Evolutionary conservation across 2,113 vertebrate species (phyloP), one percentile per base, ranked within the genome.

Genomic region (Ia io): DNA sequence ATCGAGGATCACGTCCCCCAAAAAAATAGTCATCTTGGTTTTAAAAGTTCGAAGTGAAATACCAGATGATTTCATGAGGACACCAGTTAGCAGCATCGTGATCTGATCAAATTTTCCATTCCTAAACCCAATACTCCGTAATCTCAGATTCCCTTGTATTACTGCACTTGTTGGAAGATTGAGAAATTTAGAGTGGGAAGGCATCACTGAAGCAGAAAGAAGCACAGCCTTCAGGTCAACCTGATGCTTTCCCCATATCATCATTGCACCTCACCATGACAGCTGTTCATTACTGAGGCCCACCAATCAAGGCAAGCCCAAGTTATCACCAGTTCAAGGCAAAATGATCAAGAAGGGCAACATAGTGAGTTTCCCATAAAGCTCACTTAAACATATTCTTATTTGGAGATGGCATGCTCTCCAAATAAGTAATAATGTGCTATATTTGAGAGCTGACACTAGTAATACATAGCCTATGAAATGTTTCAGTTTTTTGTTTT

Each of bases 31-130:
- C 42, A 79, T 32, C 28, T 86, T 91, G 22, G 6, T 91, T 82
- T 93, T 67, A 76, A 84, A 74, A 91, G 20, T 87, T 94, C 51
- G 61, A 90, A 85, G 12, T 84, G 53, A 91, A 35, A n/a, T 91
- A 76, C 51, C 42, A 71, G 61, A 25, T 69, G 56, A 79, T 70
- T 20, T 23, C 32, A 40, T 56, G 65, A 80, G 9, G 17, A 53
- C 32, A 65, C 14, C 3, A 22, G 23, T 51, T 40, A 67, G 14
- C 42, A 44, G 3, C 71, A 65, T 32, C 32, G 11, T 11, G 35
- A 35, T 87, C 28, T 61, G 30, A 59, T 0, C 13, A 61, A 16
- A 49, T 6, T 79, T 65, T 87, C 40, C 18, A 90, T 32, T 25
- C 44, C 16, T 49, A 4, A 0, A 25, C 23, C 40, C n/a, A 59